These are phyloP conservation scores for Ochotona princeps DNA, from an alignment of 2,113 vertebrate species.

Conservation along the genomic window DNA sequence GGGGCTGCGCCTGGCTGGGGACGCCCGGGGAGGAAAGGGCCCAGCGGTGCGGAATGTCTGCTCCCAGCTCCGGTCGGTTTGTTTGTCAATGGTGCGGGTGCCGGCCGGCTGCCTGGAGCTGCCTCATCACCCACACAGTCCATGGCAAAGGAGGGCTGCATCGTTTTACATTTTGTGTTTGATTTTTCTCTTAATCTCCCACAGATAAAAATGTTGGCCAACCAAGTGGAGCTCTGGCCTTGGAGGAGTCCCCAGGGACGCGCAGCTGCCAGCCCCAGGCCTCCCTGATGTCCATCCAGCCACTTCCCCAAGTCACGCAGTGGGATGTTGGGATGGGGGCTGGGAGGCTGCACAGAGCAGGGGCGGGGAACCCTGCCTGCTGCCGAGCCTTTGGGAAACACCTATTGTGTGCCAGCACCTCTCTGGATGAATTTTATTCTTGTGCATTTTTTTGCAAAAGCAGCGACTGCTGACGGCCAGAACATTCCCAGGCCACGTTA, in stretches of 20 bases:
- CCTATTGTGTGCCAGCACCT: not conserved
- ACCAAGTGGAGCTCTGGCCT: conserved; percentile 22
- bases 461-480: not conserved
- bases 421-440: not conserved
- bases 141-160: not conserved
- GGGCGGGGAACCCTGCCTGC: fast-evolving
- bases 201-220: conserved; percentile 30
- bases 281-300: not conserved
- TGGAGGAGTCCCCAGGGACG: not conserved
- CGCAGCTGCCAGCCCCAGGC: not conserved
- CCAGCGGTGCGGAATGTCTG: conserved; percentile 49
- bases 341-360: fast-evolving
- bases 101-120: not conserved
- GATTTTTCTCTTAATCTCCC: conserved; percentile 49
- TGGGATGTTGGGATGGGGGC: fast-evolving
- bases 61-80: not conserved
- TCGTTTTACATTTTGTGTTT: conserved; percentile 9
- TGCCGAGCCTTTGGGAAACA: not conserved
- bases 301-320: fast-evolving
- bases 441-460: not conserved
- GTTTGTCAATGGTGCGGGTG: conserved; percentile 30
- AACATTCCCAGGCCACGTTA: not conserved
- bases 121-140: not conserved
- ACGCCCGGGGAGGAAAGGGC: conserved; percentile 76
- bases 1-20: conserved; percentile 63